phyloP scores from a whole-genome alignment of 2,888 invertebrate genomes.

The Trichopoda pennipes region DNA sequence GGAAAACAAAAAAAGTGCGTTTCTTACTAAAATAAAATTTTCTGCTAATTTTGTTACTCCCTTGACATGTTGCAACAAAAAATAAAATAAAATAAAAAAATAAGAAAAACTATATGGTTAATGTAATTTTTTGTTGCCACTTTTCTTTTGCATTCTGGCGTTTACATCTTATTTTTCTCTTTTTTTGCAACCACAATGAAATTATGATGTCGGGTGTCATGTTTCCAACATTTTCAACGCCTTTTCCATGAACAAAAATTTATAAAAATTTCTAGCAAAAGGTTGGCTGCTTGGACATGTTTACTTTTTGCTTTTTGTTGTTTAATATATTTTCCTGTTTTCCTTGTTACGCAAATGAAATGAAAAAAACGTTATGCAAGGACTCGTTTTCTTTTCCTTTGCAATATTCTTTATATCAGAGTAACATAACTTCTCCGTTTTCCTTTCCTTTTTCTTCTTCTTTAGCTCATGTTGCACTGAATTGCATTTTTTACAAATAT shows the following conservation, averaged over 20 bases:
- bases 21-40: no score
- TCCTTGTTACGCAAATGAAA: neutral
- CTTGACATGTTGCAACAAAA: conserved; percentile 57
- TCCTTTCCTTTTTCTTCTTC: no score
- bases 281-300: neutral
- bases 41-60: conserved; percentile 58
- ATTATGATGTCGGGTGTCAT: conserved; percentile 62
- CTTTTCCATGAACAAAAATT: conserved; percentile 15
- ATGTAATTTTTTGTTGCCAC: neutral
- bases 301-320: neutral
- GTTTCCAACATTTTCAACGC: conserved; percentile 50
- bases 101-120: conserved; percentile 12
- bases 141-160: conserved; percentile 1
- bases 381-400: no score
- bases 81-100: conserved; percentile 9
- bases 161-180: neutral
- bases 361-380: neutral
- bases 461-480: no score
- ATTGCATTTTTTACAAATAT: no score
- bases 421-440: no score
- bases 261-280: conserved; percentile 28
- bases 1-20: no score
- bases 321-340: conserved; percentile 5
- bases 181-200: conserved; percentile 52
- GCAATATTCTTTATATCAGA: no score